Conservation (phyloP, 2,113 vertebrate species). For the Brachionichthys hirsutus region DNA sequence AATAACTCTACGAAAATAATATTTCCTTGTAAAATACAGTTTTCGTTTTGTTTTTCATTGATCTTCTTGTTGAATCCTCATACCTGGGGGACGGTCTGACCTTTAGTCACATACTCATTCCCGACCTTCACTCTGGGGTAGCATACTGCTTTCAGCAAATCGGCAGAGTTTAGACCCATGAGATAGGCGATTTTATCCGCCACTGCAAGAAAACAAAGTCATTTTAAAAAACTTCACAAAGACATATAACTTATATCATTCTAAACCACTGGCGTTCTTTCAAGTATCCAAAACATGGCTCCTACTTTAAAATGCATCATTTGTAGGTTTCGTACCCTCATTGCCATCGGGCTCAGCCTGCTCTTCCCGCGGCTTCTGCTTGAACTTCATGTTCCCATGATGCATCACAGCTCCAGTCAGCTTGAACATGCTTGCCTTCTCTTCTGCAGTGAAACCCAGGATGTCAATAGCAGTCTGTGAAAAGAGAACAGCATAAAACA, state of each 20-base stretch:
- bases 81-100: conserved; percentile 78
- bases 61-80: no score
- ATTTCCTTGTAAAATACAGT: no score
- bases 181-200: conserved; percentile 81
- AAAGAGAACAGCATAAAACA: conserved; percentile 7
- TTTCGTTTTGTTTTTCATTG: no score
- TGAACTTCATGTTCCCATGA: conserved; percentile 94
- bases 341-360: conserved; percentile 89
- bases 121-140: conserved; percentile 80
- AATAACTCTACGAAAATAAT: no score
- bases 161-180: conserved; percentile 80
- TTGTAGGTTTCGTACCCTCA: conserved; percentile 77
- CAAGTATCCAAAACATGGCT: background rate
- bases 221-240: background rate
- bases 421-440: conserved; percentile 85
- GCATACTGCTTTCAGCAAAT: conserved; percentile 77
- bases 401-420: conserved; percentile 89
- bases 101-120: conserved; percentile 80
- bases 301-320: background rate
- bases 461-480: conserved; percentile 77
- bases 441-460: conserved; percentile 82
- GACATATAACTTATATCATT: background rate
- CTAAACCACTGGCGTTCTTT: background rate
- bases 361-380: conserved; percentile 89
- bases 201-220: conserved; percentile 49